phyloP scores from a whole-genome alignment of 2,797 vertebrate species.

The Sphenopsis melanotis region DNA sequence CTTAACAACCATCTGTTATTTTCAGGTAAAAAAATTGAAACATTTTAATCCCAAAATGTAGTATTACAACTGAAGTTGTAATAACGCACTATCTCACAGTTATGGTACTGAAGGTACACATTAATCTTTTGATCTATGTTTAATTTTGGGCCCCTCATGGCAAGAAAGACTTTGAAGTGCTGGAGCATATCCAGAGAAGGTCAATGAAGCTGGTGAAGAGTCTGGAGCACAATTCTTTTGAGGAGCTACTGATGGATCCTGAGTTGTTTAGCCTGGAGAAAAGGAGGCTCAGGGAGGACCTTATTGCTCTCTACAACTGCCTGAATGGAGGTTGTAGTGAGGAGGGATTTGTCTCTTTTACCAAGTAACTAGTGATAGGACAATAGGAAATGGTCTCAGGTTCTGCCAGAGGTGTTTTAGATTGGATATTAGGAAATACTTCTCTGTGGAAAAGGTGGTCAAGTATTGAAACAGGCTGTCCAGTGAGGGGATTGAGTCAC shows the following conservation, averaged over 20 bases:
- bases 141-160: background rate
- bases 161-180: background rate
- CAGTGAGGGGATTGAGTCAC: background rate
- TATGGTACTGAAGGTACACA: accelerated
- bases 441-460: background rate
- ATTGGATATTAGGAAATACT: background rate
- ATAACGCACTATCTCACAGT: background rate
- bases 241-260: background rate
- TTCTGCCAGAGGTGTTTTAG: accelerated
- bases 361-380: accelerated
- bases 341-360: background rate
- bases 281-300: too few species aligned
- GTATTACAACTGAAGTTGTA: background rate
- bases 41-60: background rate
- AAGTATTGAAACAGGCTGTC: background rate
- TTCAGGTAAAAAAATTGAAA: background rate
- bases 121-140: background rate
- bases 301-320: accelerated
- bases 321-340: accelerated
- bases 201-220: background rate
- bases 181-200: accelerated
- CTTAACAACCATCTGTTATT: background rate
- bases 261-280: background rate
- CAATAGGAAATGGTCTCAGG: background rate
- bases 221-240: background rate